phyloP scores from a whole-genome alignment of 1,140 invertebrate genomes.

The Drosophila rhopaloa region DNA sequence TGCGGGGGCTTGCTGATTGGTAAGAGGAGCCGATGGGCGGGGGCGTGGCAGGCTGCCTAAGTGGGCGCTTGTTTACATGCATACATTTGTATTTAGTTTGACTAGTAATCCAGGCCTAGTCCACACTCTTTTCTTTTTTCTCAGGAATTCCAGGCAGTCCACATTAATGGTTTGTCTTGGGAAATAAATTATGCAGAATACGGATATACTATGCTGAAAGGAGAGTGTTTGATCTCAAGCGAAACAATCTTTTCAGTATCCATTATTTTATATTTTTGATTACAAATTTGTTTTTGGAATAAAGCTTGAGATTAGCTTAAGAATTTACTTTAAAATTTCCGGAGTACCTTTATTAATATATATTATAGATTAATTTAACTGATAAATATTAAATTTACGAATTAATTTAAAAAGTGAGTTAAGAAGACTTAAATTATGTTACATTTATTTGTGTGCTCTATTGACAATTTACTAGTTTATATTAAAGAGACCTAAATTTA shows the following conservation, averaged over 20 bases:
- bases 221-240: neutral
- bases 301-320: no score
- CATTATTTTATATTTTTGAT: neutral
- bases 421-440: no score
- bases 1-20: neutral
- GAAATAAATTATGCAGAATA: constrained; percentile 20
- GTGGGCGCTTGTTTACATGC: constrained; percentile 80
- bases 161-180: constrained; percentile 24
- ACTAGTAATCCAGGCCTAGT: constrained; percentile 25
- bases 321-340: no score
- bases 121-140: constrained; percentile 16
- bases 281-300: no score
- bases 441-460: no score
- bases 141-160: neutral
- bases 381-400: no score
- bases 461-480: no score
- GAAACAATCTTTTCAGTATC: neutral
- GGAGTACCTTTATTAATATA: no score
- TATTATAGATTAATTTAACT: no score
- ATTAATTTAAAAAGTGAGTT: no score
- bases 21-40: constrained; percentile 6
- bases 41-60: constrained; percentile 59
- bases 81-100: constrained; percentile 76
- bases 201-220: no score
- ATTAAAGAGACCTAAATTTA: no score